phyloP scores from a whole-genome alignment of 2,888 invertebrate genomes.

The Andrena haemorrhoa region DNA sequence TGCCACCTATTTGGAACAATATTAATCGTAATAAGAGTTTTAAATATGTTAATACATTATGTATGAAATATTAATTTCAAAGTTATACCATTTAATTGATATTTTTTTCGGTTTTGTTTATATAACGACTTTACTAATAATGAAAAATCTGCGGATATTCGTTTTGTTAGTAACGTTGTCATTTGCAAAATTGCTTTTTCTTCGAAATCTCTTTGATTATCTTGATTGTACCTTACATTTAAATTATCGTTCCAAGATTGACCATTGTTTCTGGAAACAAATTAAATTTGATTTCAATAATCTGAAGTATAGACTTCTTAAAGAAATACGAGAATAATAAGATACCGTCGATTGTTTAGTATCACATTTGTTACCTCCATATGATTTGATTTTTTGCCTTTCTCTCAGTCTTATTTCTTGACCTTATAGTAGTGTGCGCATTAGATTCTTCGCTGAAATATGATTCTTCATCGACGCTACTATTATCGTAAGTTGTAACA shows the following conservation, averaged over 20 bases:
- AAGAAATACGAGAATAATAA: not conserved
- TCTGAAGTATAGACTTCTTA: not conserved
- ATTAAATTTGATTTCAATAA: not conserved
- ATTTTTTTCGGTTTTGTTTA: constrained; percentile 75
- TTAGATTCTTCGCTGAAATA: constrained; percentile 80
- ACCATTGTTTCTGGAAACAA: constrained; percentile 83
- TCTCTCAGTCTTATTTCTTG: constrained; percentile 67
- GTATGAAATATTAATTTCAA: constrained; percentile 4
- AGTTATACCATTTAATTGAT: constrained; percentile 77
- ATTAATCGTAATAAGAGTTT: constrained; percentile 22
- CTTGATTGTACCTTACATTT: constrained; percentile 94
- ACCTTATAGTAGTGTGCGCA: constrained; percentile 67
- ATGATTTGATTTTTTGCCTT: constrained; percentile 67
- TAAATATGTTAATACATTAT: constrained; percentile 3
- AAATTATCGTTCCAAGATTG: constrained; percentile 91
- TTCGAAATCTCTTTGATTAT: constrained; percentile 94
- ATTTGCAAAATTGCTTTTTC: constrained; percentile 91
- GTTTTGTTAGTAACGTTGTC: constrained; percentile 87
- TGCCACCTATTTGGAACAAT: constrained; percentile 87
- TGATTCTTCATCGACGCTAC: constrained; percentile 80
- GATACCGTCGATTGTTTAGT: not conserved
- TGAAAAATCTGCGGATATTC: constrained; percentile 78
- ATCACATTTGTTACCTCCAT: constrained; percentile 69
- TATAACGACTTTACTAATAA: constrained; percentile 68
- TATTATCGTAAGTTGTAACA: constrained; percentile 75